Evolutionary conservation across 2,113 vertebrate species (phyloP), one percentile per base, ranked within the genome.

Genomic region (Anoura caudifer): DNA sequence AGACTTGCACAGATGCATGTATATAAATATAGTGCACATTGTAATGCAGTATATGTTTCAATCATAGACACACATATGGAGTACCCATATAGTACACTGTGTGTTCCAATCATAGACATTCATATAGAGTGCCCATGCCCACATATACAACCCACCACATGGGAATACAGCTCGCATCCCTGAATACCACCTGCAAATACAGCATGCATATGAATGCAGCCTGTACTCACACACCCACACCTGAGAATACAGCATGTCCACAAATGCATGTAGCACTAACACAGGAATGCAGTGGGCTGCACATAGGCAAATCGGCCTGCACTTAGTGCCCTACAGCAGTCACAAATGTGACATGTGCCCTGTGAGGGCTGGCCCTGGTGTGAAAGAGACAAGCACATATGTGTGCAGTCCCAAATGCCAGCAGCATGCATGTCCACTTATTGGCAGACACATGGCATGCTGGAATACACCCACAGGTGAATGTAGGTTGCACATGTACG

Each of bases 201-300:
- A 70, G 67, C 41, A 7, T 56, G 33, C 76, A 26, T 50, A 6
- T 19, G 0, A 56, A 4, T 61, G 3, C 43, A 75, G 5, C 31
- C 13, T n/a, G 10, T 52, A 65, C 31, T 33, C 36, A 54, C 45
- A n/a, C 28, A 11, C 61, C 61, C 56, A 75, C 50, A 89, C 87
- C 82, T 67, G 47, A 52, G 65, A 67, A 41, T 5, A 26, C 19
- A 56, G 70, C 76, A 3, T 54, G 87, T 72, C 52, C 83, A 12
- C 31, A 54, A n/a, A n/a, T 14, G 41, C 50, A 5, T 13, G 95
- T 79, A 85, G 94, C 91, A 31, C 84, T 96, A 45, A 83, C 95
- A 84, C 50, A 15, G 54, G 75, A 22, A 11, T 5, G 6, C 31
- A 28, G n/a, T 5, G 31, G 56, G 6, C 67, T 89, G 33, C 77